Conservation (phyloP, 2,113 vertebrate species). For the Microtus montanus region DNA sequence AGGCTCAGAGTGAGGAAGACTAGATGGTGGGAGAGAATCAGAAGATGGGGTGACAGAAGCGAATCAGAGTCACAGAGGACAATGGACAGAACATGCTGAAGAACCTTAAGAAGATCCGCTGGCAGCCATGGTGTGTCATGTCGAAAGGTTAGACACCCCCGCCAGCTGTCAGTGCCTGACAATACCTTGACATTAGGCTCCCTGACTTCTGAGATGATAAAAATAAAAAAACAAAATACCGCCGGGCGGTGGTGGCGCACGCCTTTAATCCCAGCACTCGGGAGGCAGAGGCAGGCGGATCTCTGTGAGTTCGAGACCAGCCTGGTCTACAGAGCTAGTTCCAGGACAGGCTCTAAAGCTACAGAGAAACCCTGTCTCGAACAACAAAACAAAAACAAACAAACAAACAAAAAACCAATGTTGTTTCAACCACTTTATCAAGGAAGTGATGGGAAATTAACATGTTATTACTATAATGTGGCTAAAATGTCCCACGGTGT, state of each 20-base stretch:
- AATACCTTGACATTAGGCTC: not conserved
- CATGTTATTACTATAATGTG: not conserved
- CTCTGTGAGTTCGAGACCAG: too few species aligned
- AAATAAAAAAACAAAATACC: not conserved
- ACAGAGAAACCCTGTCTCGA: too few species aligned
- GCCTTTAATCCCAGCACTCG: too few species aligned
- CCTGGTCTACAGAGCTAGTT: too few species aligned
- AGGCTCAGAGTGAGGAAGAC: not conserved
- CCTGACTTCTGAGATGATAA: not conserved
- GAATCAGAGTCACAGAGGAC: not conserved
- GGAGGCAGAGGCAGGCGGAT: too few species aligned
- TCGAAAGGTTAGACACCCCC: not conserved
- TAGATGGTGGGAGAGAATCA: not conserved
- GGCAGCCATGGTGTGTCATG: not conserved
- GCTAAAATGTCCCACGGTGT: not conserved
- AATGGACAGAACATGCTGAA: not conserved
- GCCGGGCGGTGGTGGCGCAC: too few species aligned
- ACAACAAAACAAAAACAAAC: not conserved
- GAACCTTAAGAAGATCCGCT: not conserved
- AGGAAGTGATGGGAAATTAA: not conserved
- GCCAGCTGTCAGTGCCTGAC: not conserved
- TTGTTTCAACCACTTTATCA: not conserved
- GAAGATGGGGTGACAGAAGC: not conserved
- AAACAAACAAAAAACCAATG: not conserved
- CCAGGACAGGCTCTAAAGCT: too few species aligned